Evolutionary conservation across 2,888 invertebrate species (phyloP).

Genomic region (Idaea straminata): DNA sequence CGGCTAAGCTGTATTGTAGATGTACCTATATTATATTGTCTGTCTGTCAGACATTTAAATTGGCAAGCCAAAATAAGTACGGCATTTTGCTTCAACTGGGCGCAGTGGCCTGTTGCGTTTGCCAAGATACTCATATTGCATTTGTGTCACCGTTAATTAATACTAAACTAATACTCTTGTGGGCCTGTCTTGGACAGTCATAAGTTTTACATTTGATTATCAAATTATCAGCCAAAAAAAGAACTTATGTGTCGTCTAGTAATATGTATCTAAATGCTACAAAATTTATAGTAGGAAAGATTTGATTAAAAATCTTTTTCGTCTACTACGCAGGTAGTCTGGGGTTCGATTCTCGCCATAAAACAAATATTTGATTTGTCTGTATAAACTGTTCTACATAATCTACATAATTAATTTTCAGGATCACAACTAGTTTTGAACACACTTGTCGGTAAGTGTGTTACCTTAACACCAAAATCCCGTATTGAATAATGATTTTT

Average conservation of each 20-base stretch:
- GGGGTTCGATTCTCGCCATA: too few species aligned
- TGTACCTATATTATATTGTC: slow-evolving; percentile 45
- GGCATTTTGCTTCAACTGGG: slow-evolving; percentile 79
- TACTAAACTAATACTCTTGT: slow-evolving; percentile 19
- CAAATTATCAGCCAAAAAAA: neutral
- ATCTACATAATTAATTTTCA: too few species aligned
- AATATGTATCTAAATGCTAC: too few species aligned
- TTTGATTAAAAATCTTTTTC: too few species aligned
- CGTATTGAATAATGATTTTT: too few species aligned
- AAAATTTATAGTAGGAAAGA: too few species aligned
- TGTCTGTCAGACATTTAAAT: slow-evolving; percentile 66
- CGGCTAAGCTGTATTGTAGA: slow-evolving; percentile 40
- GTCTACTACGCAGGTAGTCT: too few species aligned
- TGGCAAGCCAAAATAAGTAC: slow-evolving; percentile 79
- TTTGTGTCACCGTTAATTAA: slow-evolving; percentile 47
- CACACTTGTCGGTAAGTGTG: too few species aligned
- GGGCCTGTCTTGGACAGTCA: slow-evolving; percentile 5
- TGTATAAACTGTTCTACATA: too few species aligned
- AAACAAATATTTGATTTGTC: too few species aligned
- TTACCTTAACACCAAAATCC: too few species aligned
- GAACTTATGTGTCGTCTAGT: neutral
- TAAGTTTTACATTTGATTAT: neutral
- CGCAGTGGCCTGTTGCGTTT: slow-evolving; percentile 51
- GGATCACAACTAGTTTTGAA: too few species aligned
- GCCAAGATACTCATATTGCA: slow-evolving; percentile 77